Percentiles rank a stretch among this genome's conserved stretches.
Conservation (phyloP, 92 coral and sea anemone genomes). For the Zoanthus sociatus region DNA sequence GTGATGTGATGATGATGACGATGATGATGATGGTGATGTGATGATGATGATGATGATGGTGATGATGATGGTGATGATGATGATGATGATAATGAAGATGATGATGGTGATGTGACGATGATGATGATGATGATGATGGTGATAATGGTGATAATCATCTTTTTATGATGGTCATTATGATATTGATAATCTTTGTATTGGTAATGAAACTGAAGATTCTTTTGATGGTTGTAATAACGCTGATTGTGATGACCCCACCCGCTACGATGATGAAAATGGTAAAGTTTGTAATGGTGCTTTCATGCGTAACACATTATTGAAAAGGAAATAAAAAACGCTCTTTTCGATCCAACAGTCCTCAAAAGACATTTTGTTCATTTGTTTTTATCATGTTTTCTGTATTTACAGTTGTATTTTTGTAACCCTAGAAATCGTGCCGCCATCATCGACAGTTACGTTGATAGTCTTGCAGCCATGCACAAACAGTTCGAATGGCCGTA, state of each 20-base stretch:
- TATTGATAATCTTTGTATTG: background rate
- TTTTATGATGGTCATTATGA: background rate
- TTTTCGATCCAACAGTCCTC: no score
- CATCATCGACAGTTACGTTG: slow-evolving; percentile 26
- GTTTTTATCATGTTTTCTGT: background rate
- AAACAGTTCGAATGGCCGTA: slow-evolving; percentile 45
- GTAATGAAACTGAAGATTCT: background rate
- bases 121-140: background rate
- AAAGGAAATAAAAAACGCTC: no score
- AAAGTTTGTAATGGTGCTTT: background rate
- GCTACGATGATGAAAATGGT: background rate
- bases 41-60: no score
- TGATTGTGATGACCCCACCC: background rate
- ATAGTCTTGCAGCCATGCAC: slow-evolving; percentile 25
- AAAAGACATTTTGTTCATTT: background rate
- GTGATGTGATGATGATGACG: background rate
- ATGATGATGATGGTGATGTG: no score
- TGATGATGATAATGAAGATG: no score
- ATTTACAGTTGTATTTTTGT: background rate
- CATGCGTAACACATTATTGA: no score
- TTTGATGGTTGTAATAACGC: background rate
- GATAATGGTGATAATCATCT: background rate
- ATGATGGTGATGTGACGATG: no score
- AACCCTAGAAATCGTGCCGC: slow-evolving; percentile 41
- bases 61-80: background rate